These are phyloP conservation scores for Raja brachyura DNA, from an alignment of 2,113 vertebrate species.

Conservation along the genomic window DNA sequence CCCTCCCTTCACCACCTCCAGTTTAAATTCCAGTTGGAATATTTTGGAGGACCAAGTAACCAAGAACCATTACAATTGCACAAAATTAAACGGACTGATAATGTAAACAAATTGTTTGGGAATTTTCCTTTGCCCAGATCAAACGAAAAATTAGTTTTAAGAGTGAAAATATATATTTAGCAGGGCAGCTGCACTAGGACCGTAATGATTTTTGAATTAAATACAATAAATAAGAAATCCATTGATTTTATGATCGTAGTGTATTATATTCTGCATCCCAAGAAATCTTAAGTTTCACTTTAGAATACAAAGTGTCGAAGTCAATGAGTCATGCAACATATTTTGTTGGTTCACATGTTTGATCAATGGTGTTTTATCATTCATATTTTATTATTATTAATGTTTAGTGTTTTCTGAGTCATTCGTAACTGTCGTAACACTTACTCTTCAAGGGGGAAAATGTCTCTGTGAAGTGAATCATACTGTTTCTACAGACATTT, in stretches of 20 bases:
- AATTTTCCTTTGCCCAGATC: neutral
- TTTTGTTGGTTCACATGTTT: no score
- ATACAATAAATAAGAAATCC: neutral
- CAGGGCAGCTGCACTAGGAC: no score
- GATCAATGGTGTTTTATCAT: no score
- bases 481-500: neutral
- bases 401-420: no score
- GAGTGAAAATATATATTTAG: neutral
- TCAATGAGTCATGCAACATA: no score
- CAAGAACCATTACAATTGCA: neutral
- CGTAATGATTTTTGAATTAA: neutral
- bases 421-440: no score
- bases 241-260: neutral
- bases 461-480: neutral
- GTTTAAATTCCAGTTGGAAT: no score
- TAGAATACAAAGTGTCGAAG: no score
- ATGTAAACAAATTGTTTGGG: neutral
- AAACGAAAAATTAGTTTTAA: neutral
- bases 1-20: no score
- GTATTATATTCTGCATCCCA: neutral
- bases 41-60: no score
- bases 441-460: neutral
- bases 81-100: neutral
- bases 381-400: no score
- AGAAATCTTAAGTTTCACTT: neutral